Conservation (phyloP, 2,113 vertebrate species). For the Sylvietta virens region DNA sequence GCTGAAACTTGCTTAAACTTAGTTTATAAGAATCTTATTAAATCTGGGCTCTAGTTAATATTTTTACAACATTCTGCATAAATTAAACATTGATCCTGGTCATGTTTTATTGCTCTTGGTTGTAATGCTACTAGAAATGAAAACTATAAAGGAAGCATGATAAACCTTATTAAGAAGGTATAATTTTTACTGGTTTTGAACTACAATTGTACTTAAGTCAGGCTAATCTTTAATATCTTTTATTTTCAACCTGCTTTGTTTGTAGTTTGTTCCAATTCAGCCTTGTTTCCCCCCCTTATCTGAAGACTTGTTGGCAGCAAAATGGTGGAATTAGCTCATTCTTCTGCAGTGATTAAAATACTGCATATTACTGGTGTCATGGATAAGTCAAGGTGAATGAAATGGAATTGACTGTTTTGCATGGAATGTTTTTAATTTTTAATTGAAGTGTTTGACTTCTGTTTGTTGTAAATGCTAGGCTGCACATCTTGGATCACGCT, state of each 20-base stretch:
- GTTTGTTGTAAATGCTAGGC: not conserved
- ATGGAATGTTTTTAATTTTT: not conserved
- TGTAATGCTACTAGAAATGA: not conserved
- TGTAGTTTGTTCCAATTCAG: not conserved
- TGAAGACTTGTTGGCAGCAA: not conserved
- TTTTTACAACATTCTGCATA: not conserved
- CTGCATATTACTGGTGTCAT: not conserved
- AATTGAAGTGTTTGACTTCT: not conserved
- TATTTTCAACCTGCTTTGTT: not conserved
- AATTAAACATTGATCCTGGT: not conserved
- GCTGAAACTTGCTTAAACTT: not conserved
- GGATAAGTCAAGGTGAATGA: not conserved
- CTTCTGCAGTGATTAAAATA: not conserved
- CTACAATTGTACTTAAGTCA: not conserved
- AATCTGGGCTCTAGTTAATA: not conserved
- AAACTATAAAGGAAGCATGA: not conserved
- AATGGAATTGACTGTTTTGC: not conserved
- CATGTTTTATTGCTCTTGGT: not conserved
- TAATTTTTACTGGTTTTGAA: not conserved
- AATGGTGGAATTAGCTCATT: not conserved
- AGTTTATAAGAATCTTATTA: not conserved
- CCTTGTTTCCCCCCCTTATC: not conserved
- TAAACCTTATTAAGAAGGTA: not conserved
- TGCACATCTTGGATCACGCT: fast-evolving
- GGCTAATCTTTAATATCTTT: not conserved